Evolutionary conservation across 2,797 vertebrate species (phyloP).

Genomic region (Leuciscus waleckii): DNA sequence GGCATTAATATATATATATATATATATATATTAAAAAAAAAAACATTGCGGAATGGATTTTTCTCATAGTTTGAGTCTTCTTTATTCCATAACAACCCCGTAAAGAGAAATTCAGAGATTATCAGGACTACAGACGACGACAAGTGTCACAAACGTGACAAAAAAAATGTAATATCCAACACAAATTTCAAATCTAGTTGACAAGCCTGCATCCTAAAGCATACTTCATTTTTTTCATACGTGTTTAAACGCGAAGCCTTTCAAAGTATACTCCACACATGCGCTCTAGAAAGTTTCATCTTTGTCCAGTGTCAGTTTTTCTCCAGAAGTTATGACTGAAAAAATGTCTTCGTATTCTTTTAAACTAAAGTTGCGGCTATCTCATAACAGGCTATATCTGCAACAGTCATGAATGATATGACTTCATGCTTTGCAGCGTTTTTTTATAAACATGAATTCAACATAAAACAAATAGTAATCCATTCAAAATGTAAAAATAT

Average conservation of each 20-base stretch:
- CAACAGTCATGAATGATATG: too few relatives aligned
- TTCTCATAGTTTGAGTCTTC: conserved; percentile 20
- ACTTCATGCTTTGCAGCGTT: too few relatives aligned
- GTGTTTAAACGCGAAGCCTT: too few relatives aligned
- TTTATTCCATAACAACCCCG: conserved; percentile 30
- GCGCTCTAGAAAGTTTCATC: not conserved
- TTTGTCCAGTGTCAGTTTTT: not conserved
- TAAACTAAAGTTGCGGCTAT: not conserved
- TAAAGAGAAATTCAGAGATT: not conserved
- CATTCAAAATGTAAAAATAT: too few relatives aligned
- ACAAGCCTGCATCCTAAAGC: not conserved
- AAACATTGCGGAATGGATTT: conserved; percentile 22
- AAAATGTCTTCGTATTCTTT: not conserved
- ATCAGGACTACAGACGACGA: not conserved
- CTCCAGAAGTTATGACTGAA: not conserved
- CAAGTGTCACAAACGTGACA: not conserved
- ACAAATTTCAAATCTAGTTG: too few relatives aligned
- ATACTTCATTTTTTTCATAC: too few relatives aligned
- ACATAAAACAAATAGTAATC: too few relatives aligned
- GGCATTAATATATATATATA: not conserved
- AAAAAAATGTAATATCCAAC: not conserved
- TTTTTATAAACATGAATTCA: too few relatives aligned
- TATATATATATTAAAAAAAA: not conserved
- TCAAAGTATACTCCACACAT: too few relatives aligned
- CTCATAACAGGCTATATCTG: not conserved